These are phyloP conservation scores for Coilia nasus DNA, from an alignment of 2,797 vertebrate species.

Conservation along the genomic window DNA sequence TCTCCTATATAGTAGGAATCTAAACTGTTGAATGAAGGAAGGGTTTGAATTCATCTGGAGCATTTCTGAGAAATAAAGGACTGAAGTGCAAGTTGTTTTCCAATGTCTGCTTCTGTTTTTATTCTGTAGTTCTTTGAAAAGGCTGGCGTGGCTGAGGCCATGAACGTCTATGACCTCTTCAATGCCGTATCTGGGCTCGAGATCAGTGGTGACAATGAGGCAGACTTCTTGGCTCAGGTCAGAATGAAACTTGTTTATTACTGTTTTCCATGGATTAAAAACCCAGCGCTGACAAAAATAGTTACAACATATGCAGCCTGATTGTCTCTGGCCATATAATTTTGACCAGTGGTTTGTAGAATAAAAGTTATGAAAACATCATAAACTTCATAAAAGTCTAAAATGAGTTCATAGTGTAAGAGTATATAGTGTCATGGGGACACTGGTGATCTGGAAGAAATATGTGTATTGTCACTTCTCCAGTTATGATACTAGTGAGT, in stretches of 20 bases:
- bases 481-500: background rate
- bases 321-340: background rate
- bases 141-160: slow-evolving; percentile 83
- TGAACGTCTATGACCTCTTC: slow-evolving; percentile 87
- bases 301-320: background rate
- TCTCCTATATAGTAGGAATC: background rate
- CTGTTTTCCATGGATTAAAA: background rate
- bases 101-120: slow-evolving; percentile 2
- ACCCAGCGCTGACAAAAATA: background rate
- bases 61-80: background rate
- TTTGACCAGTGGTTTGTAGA: background rate
- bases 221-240: slow-evolving; percentile 91
- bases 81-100: background rate
- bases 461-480: background rate
- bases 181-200: slow-evolving; percentile 87
- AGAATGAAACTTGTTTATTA: background rate
- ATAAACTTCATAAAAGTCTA: too few relatives aligned
- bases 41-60: background rate
- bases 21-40: background rate
- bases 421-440: too few relatives aligned
- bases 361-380: background rate
- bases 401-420: too few relatives aligned
- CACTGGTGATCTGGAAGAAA: background rate
- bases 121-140: slow-evolving; percentile 90
- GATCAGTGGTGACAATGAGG: slow-evolving; percentile 84